Evolutionary conservation across 1,140 invertebrate species (phyloP).

Genomic region (Acyrthosiphon pisum): DNA sequence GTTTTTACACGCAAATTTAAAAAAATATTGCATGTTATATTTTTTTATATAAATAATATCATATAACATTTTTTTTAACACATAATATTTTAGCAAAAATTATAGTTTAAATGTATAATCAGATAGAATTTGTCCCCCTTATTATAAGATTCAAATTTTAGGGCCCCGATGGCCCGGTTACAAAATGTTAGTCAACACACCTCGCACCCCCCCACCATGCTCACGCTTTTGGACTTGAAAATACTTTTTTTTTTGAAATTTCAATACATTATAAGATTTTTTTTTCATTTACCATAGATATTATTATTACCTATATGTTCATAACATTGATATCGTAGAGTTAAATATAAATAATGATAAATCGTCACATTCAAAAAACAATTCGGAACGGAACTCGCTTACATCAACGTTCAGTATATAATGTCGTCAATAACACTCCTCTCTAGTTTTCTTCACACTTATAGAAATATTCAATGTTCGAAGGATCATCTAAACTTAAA

Average conservation of each 20-base stretch:
- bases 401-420: too few relatives aligned
- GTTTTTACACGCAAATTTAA: background rate
- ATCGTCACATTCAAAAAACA: background rate
- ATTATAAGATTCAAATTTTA: background rate
- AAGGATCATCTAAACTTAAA: background rate
- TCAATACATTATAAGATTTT: too few relatives aligned
- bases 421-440: background rate
- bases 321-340: background rate
- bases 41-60: constrained; percentile 2
- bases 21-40: background rate
- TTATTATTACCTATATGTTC: background rate
- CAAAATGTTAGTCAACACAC: background rate
- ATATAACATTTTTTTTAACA: background rate
- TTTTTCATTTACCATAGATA: background rate
- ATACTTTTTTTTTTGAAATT: too few relatives aligned
- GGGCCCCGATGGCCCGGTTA: background rate
- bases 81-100: too few relatives aligned
- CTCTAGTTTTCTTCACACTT: background rate
- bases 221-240: too few relatives aligned
- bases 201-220: background rate
- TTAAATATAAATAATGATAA: background rate
- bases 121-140: background rate
- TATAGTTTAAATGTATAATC: background rate
- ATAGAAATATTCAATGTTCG: background rate
- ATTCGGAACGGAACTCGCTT: background rate